phyloP scores from a whole-genome alignment of 2,113 vertebrate species.

The Regulus satrapa region DNA sequence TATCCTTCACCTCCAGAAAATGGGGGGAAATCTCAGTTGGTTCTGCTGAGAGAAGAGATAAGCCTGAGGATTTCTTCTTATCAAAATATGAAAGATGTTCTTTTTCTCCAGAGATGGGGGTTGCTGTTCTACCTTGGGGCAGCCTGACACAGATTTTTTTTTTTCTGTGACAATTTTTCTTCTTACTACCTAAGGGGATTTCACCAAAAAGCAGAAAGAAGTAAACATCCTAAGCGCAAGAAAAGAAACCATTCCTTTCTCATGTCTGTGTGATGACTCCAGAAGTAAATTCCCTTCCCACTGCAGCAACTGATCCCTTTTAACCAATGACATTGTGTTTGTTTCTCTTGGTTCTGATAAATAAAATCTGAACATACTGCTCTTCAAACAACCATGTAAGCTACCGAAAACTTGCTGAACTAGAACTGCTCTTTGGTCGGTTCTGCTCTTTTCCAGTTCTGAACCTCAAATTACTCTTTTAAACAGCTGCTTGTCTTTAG shows the following conservation, averaged over 20 bases:
- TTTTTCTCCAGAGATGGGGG: background rate
- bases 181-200: background rate
- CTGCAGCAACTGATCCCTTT: background rate
- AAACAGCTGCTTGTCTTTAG: background rate
- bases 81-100: background rate
- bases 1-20: accelerated
- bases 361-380: background rate
- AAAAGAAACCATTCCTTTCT: background rate
- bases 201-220: background rate
- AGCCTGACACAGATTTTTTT: background rate
- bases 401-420: background rate
- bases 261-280: accelerated
- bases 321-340: background rate
- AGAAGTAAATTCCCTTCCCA: background rate
- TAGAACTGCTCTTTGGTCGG: background rate
- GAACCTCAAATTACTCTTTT: background rate
- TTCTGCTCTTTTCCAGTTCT: background rate
- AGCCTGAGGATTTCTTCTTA: background rate
- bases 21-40: background rate
- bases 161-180: background rate
- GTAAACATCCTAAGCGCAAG: background rate
- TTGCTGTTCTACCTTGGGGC: background rate
- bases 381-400: background rate
- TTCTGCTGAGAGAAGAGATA: background rate
- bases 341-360: background rate